Percentiles rank a stretch among this genome's conserved stretches.
These are phyloP conservation scores for Rhodinocichla rosea DNA, from an alignment of 2,113 vertebrate species.

Conservation along the genomic window DNA sequence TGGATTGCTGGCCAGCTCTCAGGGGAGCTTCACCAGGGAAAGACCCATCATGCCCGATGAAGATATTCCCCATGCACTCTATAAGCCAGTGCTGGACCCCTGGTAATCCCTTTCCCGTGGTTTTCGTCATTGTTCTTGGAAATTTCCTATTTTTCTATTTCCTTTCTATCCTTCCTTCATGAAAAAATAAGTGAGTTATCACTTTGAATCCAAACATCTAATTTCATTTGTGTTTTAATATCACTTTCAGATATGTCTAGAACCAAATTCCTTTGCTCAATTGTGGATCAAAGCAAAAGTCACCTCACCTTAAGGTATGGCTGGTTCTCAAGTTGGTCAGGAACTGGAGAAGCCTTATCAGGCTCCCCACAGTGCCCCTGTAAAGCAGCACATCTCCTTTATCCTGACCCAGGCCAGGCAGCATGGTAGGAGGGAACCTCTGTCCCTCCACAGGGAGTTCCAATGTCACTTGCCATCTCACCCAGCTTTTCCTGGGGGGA, in stretches of 20 bases:
- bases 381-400: neutral
- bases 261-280: neutral
- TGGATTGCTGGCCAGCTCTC: neutral
- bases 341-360: neutral
- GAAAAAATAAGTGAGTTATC: neutral
- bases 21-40: neutral
- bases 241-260: neutral
- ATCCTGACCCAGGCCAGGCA: neutral
- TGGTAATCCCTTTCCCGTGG: neutral
- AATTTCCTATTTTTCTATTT: neutral
- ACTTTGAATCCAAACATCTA: neutral
- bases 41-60: accelerated
- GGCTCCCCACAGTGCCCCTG: neutral
- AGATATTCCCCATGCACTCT: neutral
- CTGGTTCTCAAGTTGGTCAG: neutral
- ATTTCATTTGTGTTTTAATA: neutral
- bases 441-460: neutral
- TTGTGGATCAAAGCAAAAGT: neutral
- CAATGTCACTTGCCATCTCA: neutral
- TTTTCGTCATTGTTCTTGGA: neutral
- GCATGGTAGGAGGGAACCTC: neutral
- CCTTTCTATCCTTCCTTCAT: neutral
- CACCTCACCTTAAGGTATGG: neutral
- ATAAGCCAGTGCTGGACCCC: neutral
- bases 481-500: accelerated